A percentile compares a stretch with the other conserved stretches of the same genome.
Evolutionary conservation across 1,140 invertebrate genomes (phyloP).

Genomic region (Pogonomyrmex barbatus): DNA sequence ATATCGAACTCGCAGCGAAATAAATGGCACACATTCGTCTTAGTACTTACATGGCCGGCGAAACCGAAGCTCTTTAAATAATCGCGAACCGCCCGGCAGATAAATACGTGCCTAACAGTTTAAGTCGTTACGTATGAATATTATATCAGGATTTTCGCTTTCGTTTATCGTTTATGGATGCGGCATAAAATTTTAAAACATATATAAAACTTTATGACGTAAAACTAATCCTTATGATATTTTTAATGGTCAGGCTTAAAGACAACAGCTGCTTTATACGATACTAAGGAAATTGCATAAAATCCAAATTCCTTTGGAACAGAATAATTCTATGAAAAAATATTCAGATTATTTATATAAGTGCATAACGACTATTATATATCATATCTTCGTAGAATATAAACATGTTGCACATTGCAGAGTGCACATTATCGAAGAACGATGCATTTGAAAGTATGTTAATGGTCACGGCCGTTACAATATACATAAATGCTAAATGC

Average conservation of each 20-base stretch:
- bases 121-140: background rate
- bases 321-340: background rate
- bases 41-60: slow-evolving; percentile 18
- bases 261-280: background rate
- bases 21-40: slow-evolving; percentile 26
- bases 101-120: background rate
- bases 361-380: background rate
- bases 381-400: slow-evolving; percentile 12
- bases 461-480: slow-evolving; percentile 33
- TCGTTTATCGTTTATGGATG: background rate
- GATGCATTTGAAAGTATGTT: slow-evolving; percentile 50
- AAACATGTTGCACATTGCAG: slow-evolving; percentile 24
- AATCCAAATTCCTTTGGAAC: slow-evolving; percentile 8
- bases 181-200: background rate
- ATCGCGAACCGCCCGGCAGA: slow-evolving; percentile 16
- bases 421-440: slow-evolving; percentile 7
- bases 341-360: slow-evolving; percentile 12
- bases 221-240: slow-evolving; percentile 18
- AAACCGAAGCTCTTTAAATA: slow-evolving; percentile 31
- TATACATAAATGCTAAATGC: slow-evolving; percentile 20
- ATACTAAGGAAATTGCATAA: background rate
- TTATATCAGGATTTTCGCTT: slow-evolving; percentile 14
- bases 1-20: slow-evolving; percentile 10
- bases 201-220: background rate
- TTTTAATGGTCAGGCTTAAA: background rate